Evolutionary conservation across 2,888 invertebrate species (phyloP).

Genomic region (Lithosia quadra): DNA sequence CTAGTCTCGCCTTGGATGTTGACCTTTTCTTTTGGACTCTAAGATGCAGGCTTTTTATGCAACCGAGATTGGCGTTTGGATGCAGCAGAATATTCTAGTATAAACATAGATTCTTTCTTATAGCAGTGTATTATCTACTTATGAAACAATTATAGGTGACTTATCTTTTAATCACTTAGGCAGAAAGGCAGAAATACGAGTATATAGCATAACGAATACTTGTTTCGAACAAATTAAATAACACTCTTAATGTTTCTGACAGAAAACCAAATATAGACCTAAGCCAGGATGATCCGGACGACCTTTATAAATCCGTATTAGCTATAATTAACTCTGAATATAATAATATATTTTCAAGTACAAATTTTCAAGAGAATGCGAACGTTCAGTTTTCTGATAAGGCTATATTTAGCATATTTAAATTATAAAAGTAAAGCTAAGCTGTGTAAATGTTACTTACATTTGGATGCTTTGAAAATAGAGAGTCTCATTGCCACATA

Average conservation of each 20-base stretch:
- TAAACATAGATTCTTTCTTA: not conserved
- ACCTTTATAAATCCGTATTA: constrained; percentile 4
- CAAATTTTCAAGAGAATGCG: not conserved
- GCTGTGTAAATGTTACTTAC: not conserved
- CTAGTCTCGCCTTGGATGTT: not conserved
- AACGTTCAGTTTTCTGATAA: not conserved
- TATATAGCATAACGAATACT: not conserved
- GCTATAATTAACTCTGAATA: not conserved
- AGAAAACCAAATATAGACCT: not conserved
- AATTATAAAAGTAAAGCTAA: not conserved
- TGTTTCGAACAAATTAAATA: not conserved
- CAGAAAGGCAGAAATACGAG: too few relatives aligned
- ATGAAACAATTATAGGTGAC: too few relatives aligned
- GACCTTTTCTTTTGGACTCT: not conserved
- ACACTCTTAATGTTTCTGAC: not conserved
- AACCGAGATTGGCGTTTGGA: not conserved
- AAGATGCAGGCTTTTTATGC: too few relatives aligned
- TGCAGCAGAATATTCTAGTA: not conserved
- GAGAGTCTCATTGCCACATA: not conserved
- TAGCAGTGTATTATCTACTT: too few relatives aligned
- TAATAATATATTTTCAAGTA: not conserved
- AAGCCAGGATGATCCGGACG: not conserved
- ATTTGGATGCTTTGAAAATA: not conserved
- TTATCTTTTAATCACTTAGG: too few relatives aligned
- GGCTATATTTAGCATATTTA: not conserved